Evolutionary conservation across 2,888 invertebrate genomes (phyloP).

Genomic region (Troides aeacus): DNA sequence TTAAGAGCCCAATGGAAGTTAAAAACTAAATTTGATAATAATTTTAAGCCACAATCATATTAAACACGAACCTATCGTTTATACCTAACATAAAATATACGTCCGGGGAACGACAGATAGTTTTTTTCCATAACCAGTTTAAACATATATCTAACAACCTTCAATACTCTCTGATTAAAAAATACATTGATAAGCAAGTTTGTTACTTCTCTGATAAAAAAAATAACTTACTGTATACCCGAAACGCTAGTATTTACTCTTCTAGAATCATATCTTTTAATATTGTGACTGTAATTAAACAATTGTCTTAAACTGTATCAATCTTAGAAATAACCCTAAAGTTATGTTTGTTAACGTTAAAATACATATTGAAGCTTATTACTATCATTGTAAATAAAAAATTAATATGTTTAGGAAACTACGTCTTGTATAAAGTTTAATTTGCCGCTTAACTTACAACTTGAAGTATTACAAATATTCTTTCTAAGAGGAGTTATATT

Average conservation of each 20-base stretch:
- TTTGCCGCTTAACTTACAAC: no score
- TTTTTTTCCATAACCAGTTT: conserved; percentile 5
- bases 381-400: neutral
- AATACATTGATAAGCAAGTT: conserved; percentile 39
- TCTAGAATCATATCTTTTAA: neutral
- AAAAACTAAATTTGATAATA: neutral
- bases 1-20: no score
- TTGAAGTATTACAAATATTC: no score
- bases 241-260: neutral
- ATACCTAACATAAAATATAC: neutral
- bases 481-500: no score
- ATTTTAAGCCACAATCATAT: neutral
- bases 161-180: conserved; percentile 46
- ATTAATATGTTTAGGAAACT: neutral
- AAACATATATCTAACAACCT: conserved; percentile 38
- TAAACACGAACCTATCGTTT: neutral
- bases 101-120: neutral
- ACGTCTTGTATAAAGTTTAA: neutral
- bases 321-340: neutral
- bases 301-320: neutral
- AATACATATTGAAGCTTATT: neutral
- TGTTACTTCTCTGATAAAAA: conserved; percentile 44
- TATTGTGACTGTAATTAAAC: neutral
- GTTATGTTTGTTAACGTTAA: neutral
- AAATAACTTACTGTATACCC: neutral